These are phyloP conservation scores for Phocoena sinus DNA, from an alignment of 2,113 vertebrate genomes.

Conservation along the genomic window DNA sequence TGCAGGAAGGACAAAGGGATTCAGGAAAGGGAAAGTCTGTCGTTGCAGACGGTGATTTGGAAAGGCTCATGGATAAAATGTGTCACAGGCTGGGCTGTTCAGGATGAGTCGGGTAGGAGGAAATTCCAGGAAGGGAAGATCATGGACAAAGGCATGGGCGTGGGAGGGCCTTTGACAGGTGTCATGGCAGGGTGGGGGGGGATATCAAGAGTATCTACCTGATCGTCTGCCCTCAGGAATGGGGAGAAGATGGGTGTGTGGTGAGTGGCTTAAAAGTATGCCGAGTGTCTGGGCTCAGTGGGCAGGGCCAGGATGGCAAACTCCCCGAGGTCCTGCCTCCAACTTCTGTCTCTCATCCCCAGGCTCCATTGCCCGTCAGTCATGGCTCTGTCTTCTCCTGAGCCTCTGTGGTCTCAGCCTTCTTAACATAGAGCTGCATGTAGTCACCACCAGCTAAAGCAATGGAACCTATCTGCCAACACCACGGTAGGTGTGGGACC, in stretches of 20 bases:
- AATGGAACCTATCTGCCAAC: not conserved
- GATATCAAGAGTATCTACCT: not conserved
- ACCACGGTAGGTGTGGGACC: not conserved
- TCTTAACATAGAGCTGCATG: not conserved
- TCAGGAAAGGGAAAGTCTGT: not conserved
- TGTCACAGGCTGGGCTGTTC: too few species aligned
- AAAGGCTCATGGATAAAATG: not conserved
- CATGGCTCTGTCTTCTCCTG: not conserved
- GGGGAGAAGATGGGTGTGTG: not conserved
- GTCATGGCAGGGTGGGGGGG: fast-evolving
- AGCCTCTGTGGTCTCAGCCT: not conserved
- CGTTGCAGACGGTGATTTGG: not conserved
- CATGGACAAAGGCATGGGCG: not conserved
- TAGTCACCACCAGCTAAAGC: not conserved
- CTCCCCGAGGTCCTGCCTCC: not conserved
- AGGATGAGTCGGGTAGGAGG: not conserved
- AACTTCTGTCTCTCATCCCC: not conserved
- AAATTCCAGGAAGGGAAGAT: not conserved
- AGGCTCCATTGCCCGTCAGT: fast-evolving
- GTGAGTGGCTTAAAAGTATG: not conserved
- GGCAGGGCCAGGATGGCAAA: not conserved
- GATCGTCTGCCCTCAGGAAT: not conserved
- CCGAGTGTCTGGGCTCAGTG: not conserved
- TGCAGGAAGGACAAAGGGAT: not conserved
- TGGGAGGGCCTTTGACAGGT: not conserved